Percentiles rank a stretch among this genome's conserved stretches.
These are phyloP conservation scores for Trachymyrmex septentrionalis DNA, from an alignment of 1,140 invertebrate species.

Conservation along the genomic window DNA sequence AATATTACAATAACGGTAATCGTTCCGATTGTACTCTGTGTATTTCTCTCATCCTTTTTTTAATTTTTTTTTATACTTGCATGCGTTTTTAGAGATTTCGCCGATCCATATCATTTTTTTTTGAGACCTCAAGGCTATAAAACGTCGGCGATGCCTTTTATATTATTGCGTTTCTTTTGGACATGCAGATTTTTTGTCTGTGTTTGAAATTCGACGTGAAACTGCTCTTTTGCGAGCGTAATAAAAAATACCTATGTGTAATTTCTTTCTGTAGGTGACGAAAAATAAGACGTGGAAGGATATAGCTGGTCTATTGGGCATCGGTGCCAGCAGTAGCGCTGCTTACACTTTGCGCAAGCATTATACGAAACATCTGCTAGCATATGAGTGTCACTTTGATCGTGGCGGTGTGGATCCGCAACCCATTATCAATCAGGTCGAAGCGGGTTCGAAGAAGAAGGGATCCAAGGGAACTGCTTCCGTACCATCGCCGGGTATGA, in stretches of 20 bases:
- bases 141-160: slow-evolving; percentile 51
- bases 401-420: slow-evolving; percentile 97
- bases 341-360: slow-evolving; percentile 98
- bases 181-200: slow-evolving; percentile 71
- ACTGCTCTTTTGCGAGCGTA: neutral
- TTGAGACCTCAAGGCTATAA: slow-evolving; percentile 29
- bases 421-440: slow-evolving; percentile 97
- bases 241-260: slow-evolving; percentile 56
- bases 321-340: slow-evolving; percentile 98
- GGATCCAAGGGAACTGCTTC: slow-evolving; percentile 92
- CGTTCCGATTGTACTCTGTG: slow-evolving; percentile 75
- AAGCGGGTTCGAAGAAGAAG: slow-evolving; percentile 96
- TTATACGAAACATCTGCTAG: slow-evolving; percentile 98
- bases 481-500: slow-evolving; percentile 93
- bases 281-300: slow-evolving; percentile 99
- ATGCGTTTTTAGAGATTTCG: slow-evolving; percentile 67
- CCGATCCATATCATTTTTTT: slow-evolving; percentile 43
- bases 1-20: slow-evolving; percentile 75
- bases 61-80: slow-evolving; percentile 56
- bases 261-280: slow-evolving; percentile 91
- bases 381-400: slow-evolving; percentile 99
- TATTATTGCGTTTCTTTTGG: slow-evolving; percentile 67
- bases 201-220: slow-evolving; percentile 63
- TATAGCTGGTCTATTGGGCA: slow-evolving; percentile 96
- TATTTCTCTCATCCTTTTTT: slow-evolving; percentile 63